phyloP scores from a whole-genome alignment of 1,140 invertebrate genomes.

The Arctopsyche grandis region DNA sequence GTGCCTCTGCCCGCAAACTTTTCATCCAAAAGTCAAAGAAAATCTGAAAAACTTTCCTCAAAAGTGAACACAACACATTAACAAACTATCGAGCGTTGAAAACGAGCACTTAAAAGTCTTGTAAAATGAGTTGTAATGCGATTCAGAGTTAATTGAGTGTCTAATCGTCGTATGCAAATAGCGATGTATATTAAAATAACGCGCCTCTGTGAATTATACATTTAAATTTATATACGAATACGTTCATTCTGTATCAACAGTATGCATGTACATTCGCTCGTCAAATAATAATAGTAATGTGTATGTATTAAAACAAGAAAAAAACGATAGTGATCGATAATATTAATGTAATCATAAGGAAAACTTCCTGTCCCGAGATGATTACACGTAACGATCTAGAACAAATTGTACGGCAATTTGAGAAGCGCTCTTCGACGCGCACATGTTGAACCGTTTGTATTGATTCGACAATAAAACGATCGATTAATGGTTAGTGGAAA shows the following conservation, averaged over 20 bases:
- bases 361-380: constrained; percentile 50
- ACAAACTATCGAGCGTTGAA: too few species aligned
- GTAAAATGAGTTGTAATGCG: background rate
- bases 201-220: constrained; percentile 5
- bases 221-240: background rate
- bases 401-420: constrained; percentile 1
- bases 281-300: background rate
- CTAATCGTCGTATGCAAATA: constrained; percentile 18
- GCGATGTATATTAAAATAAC: constrained; percentile 12
- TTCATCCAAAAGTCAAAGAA: too few species aligned
- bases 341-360: constrained; percentile 46
- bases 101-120: too few species aligned
- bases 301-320: background rate
- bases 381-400: constrained; percentile 25
- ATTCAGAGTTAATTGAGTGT: constrained; percentile 22
- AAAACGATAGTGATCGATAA: constrained; percentile 46
- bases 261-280: background rate
- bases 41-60: too few species aligned
- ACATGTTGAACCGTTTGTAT: too few species aligned
- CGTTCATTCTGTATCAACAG: background rate
- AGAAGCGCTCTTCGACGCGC: too few species aligned
- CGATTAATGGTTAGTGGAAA: too few species aligned
- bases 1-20: too few species aligned
- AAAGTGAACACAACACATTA: too few species aligned
- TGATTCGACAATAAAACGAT: too few species aligned